phyloP scores from a whole-genome alignment of 1,140 invertebrate genomes.

The Pomacea maculata region DNA sequence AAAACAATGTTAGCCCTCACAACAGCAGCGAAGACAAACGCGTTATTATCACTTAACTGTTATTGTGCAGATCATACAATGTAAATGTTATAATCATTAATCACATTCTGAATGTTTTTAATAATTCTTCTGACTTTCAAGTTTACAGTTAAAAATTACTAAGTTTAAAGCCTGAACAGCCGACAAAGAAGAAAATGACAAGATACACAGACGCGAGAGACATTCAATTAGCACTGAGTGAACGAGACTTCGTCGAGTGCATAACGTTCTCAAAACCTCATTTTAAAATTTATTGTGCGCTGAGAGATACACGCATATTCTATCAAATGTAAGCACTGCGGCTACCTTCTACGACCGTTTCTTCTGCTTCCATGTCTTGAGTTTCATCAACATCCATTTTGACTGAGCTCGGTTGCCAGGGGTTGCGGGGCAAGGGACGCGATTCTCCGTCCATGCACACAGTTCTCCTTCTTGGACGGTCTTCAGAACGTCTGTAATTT shows the following conservation, averaged over 20 bases:
- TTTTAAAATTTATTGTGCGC: background rate
- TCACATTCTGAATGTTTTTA: no score
- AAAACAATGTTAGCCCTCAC: no score
- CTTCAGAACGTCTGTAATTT: no score
- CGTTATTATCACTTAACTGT: no score
- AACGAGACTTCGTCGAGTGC: constrained; percentile 8
- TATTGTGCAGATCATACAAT: no score
- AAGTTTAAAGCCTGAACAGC: background rate
- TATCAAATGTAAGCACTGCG: background rate
- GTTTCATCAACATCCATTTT: constrained; percentile 18
- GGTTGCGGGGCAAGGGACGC: background rate
- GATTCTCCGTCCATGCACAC: background rate
- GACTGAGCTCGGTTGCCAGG: constrained; percentile 6
- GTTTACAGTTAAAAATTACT: no score
- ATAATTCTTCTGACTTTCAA: no score
- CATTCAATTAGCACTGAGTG: background rate
- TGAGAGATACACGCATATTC: background rate
- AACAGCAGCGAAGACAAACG: no score
- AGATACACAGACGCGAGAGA: background rate
- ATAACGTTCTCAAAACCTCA: background rate
- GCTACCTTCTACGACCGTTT: constrained; percentile 9
- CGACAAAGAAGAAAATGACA: background rate
- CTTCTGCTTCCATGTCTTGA: background rate
- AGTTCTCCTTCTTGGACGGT: background rate
- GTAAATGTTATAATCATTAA: no score